Evolutionary conservation across 2,113 vertebrate species (phyloP), one percentile per base, ranked within the genome.

Genomic region (Sphaerodactylus townsendi): DNA sequence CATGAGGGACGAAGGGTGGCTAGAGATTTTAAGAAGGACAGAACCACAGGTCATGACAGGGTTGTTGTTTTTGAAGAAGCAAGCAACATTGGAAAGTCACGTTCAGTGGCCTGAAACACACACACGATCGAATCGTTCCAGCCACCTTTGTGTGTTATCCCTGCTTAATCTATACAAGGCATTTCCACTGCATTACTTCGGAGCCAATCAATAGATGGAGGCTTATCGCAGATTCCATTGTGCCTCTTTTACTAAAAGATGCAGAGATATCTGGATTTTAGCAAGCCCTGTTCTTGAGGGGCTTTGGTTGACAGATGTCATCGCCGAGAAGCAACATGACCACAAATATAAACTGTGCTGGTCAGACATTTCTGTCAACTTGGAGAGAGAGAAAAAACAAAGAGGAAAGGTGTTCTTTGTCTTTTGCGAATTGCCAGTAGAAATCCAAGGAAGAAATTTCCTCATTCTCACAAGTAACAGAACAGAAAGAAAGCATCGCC

Each of bases 91-190:
- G 87, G 88, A 87, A 85, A 87, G 89, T 87, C 85, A 91, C 90
- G 85, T 89, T 86, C 87, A 91, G 86, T 84, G 73, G 92, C 80
- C 88, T 90, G 86, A 83, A 91, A 92, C 93, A 28, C 84, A 91
- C 81, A 86, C 87, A 79, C 80, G 78, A 87, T 50, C 85, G 86
- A 92, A 87, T 3, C 13, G 90, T 89, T 89, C 88, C 88, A 91
- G 90, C 82, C 68, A 86, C 62, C 89, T 91, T 93, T 87, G 73
- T 69, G 80, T 86, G 89, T 84, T 79, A 87, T 91, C 85, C 77
- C 89, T 90, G 88, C 89, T 83, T 91, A 92, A 92, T 91, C 88
- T 81, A 92, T 88, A 83, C 91, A 90, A 93, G 93, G 91, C 91
- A 91, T 87, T 90, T 93, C 79, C 88, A 93, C 87, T 90, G 91